Conservation (phyloP, 2,888 invertebrate genomes). For the Dysmachus trigonus region DNA sequence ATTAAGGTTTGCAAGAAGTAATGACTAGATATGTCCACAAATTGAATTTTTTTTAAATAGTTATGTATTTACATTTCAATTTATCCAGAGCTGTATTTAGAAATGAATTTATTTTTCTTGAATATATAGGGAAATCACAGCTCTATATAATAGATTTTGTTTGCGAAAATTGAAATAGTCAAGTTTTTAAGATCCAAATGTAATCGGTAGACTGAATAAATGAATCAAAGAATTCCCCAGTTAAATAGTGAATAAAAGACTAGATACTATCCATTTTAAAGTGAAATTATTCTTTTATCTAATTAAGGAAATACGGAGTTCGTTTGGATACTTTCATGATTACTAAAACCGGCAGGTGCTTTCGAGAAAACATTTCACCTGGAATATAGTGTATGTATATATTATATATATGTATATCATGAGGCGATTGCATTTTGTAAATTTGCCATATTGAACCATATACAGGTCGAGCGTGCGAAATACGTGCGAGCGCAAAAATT, state of each 20-base stretch:
- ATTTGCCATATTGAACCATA: neutral
- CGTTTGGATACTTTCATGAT: neutral
- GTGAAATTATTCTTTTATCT: neutral
- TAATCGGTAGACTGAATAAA: neutral
- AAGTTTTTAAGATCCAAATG: neutral
- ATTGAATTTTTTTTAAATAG: no score
- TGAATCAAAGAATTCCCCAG: no score
- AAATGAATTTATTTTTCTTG: neutral
- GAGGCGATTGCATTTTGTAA: neutral
- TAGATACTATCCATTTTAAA: neutral
- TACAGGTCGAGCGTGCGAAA: neutral
- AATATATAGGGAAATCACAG: no score
- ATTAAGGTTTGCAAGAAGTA: no score
- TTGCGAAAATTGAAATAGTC: no score
- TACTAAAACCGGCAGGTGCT: neutral
- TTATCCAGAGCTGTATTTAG: no score
- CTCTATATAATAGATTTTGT: no score
- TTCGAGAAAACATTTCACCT: neutral
- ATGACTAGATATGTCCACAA: no score
- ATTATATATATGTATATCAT: no score
- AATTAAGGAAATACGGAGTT: neutral
- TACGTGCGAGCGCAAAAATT: conserved; percentile 35
- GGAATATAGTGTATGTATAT: no score
- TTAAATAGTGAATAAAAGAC: neutral
- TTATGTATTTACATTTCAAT: no score